Base-by-base conservation (phyloP, 2,797 vertebrate species). In the Thripadectes ignobilis region DNA sequence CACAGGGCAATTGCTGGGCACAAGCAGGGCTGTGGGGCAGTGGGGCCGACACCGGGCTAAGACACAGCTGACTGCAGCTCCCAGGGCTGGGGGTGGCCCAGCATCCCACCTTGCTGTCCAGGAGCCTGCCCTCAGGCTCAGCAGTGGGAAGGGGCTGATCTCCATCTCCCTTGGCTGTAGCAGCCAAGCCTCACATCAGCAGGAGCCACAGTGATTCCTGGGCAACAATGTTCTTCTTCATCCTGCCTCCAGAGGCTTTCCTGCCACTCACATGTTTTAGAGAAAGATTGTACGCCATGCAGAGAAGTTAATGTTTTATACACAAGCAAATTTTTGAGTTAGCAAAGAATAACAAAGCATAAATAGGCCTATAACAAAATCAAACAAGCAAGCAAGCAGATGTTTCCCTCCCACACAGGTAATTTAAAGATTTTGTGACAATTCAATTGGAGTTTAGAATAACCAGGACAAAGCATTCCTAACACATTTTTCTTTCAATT, bases 1-100 rank as follows among this genome's bases (percentile, higher is more conserved):
- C 1, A 3, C 12, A 65, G 26, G 10, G 4, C 0, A 5, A 8
- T 14, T 8, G 24, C 7, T 1, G 0, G n/a, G 14, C 2, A 1
- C 10, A 26, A 38, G 9, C 32, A 61, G 34, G 26, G 10, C 26
- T 17, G 4, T 23, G 24, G 62, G 48, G 27, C 4, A 6, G 14
- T 26, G 36, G 24, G 14, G 9, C 24, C 59, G 43, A 30, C 75
- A 24, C 22, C 39, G 15, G 14, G 27, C 21, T 54, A 30, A 58
- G 18, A 14, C 2, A 2, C 4, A 67, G 46, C 11, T 2, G 3
- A 23, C 18, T 83, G 6, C 17, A 73, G 4, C 14, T 61, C 20
- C 45, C 41, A 48, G 39, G 27, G 8, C 24, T 29, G 30, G 23
- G 4, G 13, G 6, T 57, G 22, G 23, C 9, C 22, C 46, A 41